Evolutionary conservation across 2,113 vertebrate species (phyloP), one percentile per base, ranked within the genome.

Genomic region (Alexandromys fortis): DNA sequence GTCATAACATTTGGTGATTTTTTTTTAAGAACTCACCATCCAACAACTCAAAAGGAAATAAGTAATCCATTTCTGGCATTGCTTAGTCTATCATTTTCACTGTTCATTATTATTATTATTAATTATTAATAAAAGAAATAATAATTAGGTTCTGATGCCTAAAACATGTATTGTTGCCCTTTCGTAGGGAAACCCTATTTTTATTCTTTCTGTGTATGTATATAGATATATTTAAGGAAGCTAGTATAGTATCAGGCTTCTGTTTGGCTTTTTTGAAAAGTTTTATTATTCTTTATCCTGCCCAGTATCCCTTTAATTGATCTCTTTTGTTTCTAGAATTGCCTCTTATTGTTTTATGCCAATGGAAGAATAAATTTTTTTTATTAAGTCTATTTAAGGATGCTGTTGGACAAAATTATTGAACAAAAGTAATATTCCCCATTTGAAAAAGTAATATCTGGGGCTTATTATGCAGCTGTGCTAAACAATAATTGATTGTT

Each of bases 401-500:
- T 49, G 26, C 42, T 94, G 26, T 76, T 42, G 42, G 42, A 42
- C 42, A 42, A 42, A 42, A 42, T 42, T 95, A 88, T 90, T 85
- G 17, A 28, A 87, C 89, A 61, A 94, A 97, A 70, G 13, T 1
- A 8, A 16, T 89, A 30, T 96, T 94, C 76, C 70, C 28, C 17
- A 77, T 98, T 94, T 91, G 6, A 86, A 77, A 89, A 77, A 30
- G 42, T 95, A 78, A 72, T 79, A 4, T 45, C 26, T 49, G 33
- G 13, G 3, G 63, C 49, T 91, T 92, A 89, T 67, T 86, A 19
- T 76, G 55, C 3, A 91, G 14, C 88, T 97, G 96, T 63, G 89
- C 95, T 26, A 79, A 95, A 35, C 49, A 91, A 5, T 89, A 82
- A 10, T 94, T 97, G 78, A 89, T 61, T 91, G 22, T 68, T 95